Conservation (phyloP, 2,113 vertebrate genomes). For the Hiodon tergisus region DNA sequence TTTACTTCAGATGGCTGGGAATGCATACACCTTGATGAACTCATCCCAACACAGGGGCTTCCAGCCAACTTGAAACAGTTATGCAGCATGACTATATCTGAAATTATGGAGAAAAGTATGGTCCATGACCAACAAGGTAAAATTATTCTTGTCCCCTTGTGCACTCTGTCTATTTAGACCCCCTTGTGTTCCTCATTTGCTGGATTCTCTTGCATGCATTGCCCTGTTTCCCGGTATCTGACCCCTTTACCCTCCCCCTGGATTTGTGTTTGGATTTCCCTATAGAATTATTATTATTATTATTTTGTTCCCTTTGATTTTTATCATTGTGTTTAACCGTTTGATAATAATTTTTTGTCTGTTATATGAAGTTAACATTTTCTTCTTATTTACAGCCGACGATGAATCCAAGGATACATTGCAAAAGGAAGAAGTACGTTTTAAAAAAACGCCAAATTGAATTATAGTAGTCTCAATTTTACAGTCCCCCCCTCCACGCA, state of each 20-base stretch:
- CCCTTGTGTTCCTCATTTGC: too few relatives aligned
- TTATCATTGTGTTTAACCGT: too few relatives aligned
- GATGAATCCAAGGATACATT: neutral
- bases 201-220: too few relatives aligned
- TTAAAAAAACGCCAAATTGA: neutral
- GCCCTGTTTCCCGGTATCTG: too few relatives aligned
- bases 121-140: neutral
- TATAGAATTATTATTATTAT: too few relatives aligned
- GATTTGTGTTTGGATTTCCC: too few relatives aligned
- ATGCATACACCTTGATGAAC: constrained; percentile 41
- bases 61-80: constrained; percentile 29
- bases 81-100: constrained; percentile 28
- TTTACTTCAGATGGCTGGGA: constrained; percentile 34
- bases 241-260: too few relatives aligned
- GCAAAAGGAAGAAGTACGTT: constrained; percentile 1
- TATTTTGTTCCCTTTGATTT: too few relatives aligned
- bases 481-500: neutral
- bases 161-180: too few relatives aligned
- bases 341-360: too few relatives aligned
- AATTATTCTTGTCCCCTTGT: neutral
- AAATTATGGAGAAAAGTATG: constrained; percentile 25
- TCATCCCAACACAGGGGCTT: constrained; percentile 30
- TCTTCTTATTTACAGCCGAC: neutral
- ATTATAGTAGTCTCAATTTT: neutral
- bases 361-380: too few relatives aligned